Base-by-base conservation (phyloP, 2,888 invertebrate genomes). In the Chymomyza amoena region DNA sequence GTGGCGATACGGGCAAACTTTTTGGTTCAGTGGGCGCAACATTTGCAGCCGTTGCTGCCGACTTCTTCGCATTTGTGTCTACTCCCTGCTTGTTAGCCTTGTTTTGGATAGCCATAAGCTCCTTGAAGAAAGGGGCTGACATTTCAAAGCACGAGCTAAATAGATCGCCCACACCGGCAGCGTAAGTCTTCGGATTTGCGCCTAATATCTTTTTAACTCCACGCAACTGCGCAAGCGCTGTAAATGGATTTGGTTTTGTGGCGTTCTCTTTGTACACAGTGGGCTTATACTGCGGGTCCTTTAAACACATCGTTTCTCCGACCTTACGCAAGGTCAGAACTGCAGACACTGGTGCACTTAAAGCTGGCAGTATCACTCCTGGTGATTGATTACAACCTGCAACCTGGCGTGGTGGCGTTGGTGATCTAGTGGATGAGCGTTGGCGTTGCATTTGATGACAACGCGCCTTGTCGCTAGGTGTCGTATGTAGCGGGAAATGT, bases 161-260 rank as follows among this genome's bases (percentile, higher is more conserved):
- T 57, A 94, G 89, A 84, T 94, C 94, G 51, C 92, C 92, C 36
- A 92, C 93, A 50, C 92, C 91, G 0, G 92, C 91, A 3, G 92
- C 90, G 72, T 92, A 92, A 0, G 92, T 92, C 74, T 92, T 92
- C 62, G 93, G 92, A 85, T 91, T 92, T 52, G 94, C 94, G 73
- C 96, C 96, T 4, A 97, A 93, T 75, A 97, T 95, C 92, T 96
- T 96, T 92, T 95, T 95, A 66, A 96, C 96, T 77, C 96, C 96
- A 75, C 96, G 94, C 91, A 95, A 94, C 81, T 95, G 94, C 81
- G 95, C 94, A 62, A 97, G 93, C 9, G 96, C 93, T 69, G 95
- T 94, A 89, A 96, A 96, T 0, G 96, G 96, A 91, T 96, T 96
- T 61, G 94, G 93, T 75, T 93, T 93, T 64, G 89, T 90, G 20